Evolutionary conservation across 2,113 vertebrate genomes (phyloP), one percentile per base, ranked within the genome.

Genomic region (Cyprinus carpio): DNA sequence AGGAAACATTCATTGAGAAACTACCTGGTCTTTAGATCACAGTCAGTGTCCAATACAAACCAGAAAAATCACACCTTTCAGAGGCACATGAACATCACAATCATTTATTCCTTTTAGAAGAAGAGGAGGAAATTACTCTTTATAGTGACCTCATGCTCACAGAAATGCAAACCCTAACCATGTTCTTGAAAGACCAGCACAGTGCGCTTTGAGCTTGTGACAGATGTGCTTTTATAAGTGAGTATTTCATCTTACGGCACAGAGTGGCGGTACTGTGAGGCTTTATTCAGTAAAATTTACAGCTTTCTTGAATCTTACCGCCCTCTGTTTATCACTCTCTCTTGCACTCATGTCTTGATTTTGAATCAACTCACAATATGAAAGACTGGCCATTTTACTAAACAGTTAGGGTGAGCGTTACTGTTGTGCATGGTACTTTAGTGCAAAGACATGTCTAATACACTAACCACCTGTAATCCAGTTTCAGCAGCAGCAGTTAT

Each of bases 181-280:
- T 77, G 75, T 58, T 77, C 8, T 34, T 77, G 75, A 77, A 77
- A 77, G 9, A 20, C 25, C 25, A 27, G 67, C 34, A 3, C 31
- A 18, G 2, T 16, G 43, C 6, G 6, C 75, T 34, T 77, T 77
- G 27, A 56, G 71, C 40, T 74, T 25, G 37, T 46, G 37, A 25
- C 11, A 74, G 37, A 74, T 74, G 37, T 46, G 71, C 71, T 74
- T 74, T 71, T 74, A n/a, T 18, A 43, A 72, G 43, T 46, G 43
- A 74, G 23, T 74, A 46, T 74, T 74, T 74, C 37, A 25, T 7
- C 43, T 10, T 4, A 20, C 0, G 0, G 13, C 27, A 71, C 16
- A 13, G 20, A 72, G 69, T 72, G 4, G 34, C 11, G 5, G 40
- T 46, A 15, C 71, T 74, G 11, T 25, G 13, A 74, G 11, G 23